A percentile compares a stretch with the other conserved stretches of the same genome.
These are phyloP conservation scores for Odontamblyopus lacepedii DNA, from an alignment of 2,797 vertebrate species.

Conservation along the genomic window DNA sequence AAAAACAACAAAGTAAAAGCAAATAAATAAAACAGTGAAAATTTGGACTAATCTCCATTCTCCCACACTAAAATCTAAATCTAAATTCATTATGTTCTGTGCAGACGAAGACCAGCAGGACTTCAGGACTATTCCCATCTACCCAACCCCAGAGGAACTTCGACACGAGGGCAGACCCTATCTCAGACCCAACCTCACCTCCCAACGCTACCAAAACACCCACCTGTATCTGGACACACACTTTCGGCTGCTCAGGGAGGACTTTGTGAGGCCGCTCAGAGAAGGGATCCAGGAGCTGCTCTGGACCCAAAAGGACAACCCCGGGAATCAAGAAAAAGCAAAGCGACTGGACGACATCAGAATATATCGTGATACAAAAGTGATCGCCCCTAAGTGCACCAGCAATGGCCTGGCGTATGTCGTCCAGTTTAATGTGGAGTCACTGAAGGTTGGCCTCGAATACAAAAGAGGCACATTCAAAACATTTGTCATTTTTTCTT, in stretches of 20 bases:
- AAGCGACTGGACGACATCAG: constrained; percentile 87
- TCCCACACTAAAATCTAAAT: too few relatives aligned
- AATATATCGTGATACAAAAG: constrained; percentile 83
- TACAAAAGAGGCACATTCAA: neutral
- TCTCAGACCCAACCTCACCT: constrained; percentile 85
- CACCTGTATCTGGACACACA: constrained; percentile 91
- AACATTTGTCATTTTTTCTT: neutral
- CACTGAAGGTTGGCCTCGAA: constrained; percentile 72
- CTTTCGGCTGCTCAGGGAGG: constrained; percentile 91
- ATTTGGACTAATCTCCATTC: too few relatives aligned
- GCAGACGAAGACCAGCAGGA: constrained; percentile 57
- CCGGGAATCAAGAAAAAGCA: constrained; percentile 68
- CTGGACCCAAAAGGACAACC: constrained; percentile 52
- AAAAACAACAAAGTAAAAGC: too few relatives aligned
- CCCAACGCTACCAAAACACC: constrained; percentile 78
- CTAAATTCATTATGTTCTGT: neutral
- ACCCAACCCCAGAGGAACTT: constrained; percentile 86
- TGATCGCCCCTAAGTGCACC: constrained; percentile 82
- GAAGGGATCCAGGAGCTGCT: constrained; percentile 87
- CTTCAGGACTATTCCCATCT: constrained; percentile 85
- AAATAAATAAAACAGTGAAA: too few relatives aligned
- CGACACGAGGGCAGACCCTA: constrained; percentile 80
- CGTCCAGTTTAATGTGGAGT: constrained; percentile 84
- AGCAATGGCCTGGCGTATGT: constrained; percentile 81
- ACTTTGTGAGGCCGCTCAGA: constrained; percentile 91